Percentiles rank a stretch among this genome's conserved stretches.
phyloP scores from a whole-genome alignment of 1,140 invertebrate species.

The Dryas iulia region DNA sequence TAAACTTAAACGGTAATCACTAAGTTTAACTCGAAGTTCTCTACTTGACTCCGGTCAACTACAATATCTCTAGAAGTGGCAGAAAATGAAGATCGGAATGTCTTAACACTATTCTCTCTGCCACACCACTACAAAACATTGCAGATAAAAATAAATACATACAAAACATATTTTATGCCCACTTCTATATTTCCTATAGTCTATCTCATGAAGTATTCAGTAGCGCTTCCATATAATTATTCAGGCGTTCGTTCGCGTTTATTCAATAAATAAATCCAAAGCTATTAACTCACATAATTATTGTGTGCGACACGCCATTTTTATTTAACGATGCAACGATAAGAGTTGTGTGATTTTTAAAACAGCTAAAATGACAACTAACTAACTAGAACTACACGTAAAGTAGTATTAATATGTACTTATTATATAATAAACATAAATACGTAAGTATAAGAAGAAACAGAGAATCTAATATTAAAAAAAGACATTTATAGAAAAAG shows the following conservation, averaged over 20 bases:
- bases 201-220: conserved; percentile 56
- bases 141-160: too few relatives aligned
- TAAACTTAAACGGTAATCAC: too few relatives aligned
- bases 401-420: too few relatives aligned
- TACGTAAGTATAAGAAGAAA: too few relatives aligned
- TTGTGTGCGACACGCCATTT: conserved; percentile 33
- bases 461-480: too few relatives aligned
- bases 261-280: conserved; percentile 53
- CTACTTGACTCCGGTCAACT: not conserved
- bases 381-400: too few relatives aligned
- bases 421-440: too few relatives aligned
- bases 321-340: conserved; percentile 17
- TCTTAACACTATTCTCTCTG: not conserved
- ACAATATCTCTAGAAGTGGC: not conserved
- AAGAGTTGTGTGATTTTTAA: not conserved
- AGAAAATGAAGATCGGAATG: not conserved
- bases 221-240: conserved; percentile 52
- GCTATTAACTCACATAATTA: conserved; percentile 49
- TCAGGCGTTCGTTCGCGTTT: conserved; percentile 46
- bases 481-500: too few relatives aligned
- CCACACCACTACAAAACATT: not conserved
- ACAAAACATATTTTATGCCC: not conserved
- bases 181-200: conserved; percentile 21
- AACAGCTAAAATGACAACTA: conserved; percentile 7
- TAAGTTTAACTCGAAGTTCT: too few relatives aligned